Conservation (phyloP, 2,888 invertebrate genomes). For the Rotaria sp. region DNA sequence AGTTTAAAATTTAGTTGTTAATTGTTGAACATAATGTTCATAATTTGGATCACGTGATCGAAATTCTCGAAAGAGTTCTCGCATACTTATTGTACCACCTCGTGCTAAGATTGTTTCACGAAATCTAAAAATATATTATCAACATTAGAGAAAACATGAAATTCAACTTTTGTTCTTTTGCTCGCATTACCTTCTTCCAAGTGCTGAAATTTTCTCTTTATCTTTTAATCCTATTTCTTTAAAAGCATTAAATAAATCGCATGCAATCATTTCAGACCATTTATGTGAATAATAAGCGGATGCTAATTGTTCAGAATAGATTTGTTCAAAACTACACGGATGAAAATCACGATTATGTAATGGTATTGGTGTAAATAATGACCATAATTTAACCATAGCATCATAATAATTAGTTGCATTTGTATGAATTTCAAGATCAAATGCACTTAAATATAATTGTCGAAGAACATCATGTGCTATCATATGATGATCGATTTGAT, state of each 20-base stretch:
- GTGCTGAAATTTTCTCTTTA: constrained; percentile 45
- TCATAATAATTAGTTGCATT: constrained; percentile 68
- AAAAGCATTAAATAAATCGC: constrained; percentile 79
- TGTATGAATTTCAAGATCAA: constrained; percentile 75
- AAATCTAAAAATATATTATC: constrained; percentile 57
- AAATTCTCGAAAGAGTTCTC: constrained; percentile 79
- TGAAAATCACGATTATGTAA: constrained; percentile 73
- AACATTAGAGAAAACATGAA: neutral
- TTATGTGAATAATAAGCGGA: constrained; percentile 75
- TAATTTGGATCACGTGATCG: constrained; percentile 73
- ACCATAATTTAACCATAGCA: constrained; percentile 71
- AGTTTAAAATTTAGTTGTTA: neutral
- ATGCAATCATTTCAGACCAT: constrained; percentile 80
- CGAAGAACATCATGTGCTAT: constrained; percentile 71
- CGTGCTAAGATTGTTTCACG: constrained; percentile 73
- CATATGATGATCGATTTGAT: constrained; percentile 65
- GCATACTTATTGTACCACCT: constrained; percentile 73
- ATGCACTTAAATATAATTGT: constrained; percentile 72
- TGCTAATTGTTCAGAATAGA: constrained; percentile 74
- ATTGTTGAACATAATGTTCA: constrained; percentile 9
- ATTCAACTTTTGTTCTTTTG: too few relatives aligned
- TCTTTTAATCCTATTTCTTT: constrained; percentile 61
- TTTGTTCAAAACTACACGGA: constrained; percentile 73
- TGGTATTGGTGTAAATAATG: constrained; percentile 70
- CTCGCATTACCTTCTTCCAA: constrained; percentile 47